A percentile compares a stretch with the other conserved stretches of the same genome.
Evolutionary conservation across 2,888 invertebrate species (phyloP).

Genomic region (Linyphia triangularis): DNA sequence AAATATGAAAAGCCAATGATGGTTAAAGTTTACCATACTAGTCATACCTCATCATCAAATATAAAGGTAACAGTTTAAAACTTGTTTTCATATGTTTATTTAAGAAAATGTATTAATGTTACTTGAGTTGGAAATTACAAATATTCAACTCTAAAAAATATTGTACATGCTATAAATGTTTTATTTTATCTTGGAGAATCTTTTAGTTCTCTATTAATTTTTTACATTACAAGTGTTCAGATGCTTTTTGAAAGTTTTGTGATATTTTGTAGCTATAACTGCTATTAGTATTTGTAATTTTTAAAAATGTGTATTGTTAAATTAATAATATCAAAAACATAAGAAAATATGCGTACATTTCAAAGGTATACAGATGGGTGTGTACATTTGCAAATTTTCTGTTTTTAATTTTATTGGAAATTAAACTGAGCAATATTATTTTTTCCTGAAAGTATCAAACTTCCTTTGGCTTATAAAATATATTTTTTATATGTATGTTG

Average conservation of each 20-base stretch:
- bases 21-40: slow-evolving; percentile 49
- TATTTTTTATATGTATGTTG: too few species aligned
- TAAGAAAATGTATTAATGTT: slow-evolving; percentile 33
- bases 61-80: slow-evolving; percentile 23
- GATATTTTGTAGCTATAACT: slow-evolving; percentile 58
- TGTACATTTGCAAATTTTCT: background rate
- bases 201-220: slow-evolving; percentile 62
- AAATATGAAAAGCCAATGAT: slow-evolving; percentile 29
- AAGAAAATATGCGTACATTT: slow-evolving; percentile 3
- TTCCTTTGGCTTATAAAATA: background rate
- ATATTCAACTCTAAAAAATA: slow-evolving; percentile 40
- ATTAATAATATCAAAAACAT: slow-evolving; percentile 57
- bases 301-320: slow-evolving; percentile 53
- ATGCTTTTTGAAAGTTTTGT: slow-evolving; percentile 63
- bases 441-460: background rate
- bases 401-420: background rate
- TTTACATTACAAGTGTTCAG: slow-evolving; percentile 41
- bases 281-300: slow-evolving; percentile 46
- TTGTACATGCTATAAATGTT: slow-evolving; percentile 28
- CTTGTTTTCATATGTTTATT: slow-evolving; percentile 22
- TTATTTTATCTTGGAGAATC: slow-evolving; percentile 46
- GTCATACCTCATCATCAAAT: slow-evolving; percentile 63
- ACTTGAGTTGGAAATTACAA: slow-evolving; percentile 23
- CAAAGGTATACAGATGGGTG: slow-evolving; percentile 13
- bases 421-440: background rate